phyloP scores from a whole-genome alignment of 1,140 invertebrate species.

The Cepaea nemoralis region DNA sequence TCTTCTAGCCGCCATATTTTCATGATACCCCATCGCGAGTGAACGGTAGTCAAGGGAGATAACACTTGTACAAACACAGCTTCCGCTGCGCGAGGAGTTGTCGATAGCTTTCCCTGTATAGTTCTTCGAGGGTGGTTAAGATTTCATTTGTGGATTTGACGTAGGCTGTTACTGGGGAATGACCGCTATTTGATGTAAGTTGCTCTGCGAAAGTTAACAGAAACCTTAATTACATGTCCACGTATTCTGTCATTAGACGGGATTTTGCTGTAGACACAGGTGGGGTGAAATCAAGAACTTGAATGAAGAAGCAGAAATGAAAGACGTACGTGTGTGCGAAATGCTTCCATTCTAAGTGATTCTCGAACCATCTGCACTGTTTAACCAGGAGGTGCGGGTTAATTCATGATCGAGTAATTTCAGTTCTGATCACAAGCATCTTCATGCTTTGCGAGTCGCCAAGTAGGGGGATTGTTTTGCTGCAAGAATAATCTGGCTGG shows the following conservation, averaged over 20 bases:
- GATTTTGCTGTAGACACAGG: not conserved
- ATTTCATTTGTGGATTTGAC: slow-evolving; percentile 13
- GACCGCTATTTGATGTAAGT: slow-evolving; percentile 14
- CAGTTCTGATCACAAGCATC: no score
- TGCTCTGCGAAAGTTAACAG: slow-evolving; percentile 13
- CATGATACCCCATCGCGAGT: not conserved
- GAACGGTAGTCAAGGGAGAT: not conserved
- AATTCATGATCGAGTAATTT: no score
- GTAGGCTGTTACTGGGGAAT: not conserved
- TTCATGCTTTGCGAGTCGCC: no score
- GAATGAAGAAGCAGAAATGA: not conserved
- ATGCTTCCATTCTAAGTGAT: not conserved
- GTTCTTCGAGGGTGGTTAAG: slow-evolving; percentile 9
- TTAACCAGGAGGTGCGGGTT: no score
- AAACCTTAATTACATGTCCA: not conserved
- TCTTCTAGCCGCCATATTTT: not conserved
- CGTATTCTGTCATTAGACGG: not conserved
- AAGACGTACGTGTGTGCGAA: not conserved
- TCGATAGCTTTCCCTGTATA: slow-evolving; percentile 13
- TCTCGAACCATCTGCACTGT: not conserved
- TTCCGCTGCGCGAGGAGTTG: slow-evolving; percentile 8
- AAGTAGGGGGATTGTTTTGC: no score
- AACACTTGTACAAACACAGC: slow-evolving; percentile 32
- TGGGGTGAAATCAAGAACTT: not conserved
- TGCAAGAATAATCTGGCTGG: no score